Evolutionary conservation across 2,888 invertebrate species (phyloP), one percentile per base, ranked within the genome.

Genomic region (Polyommatus icarus): DNA sequence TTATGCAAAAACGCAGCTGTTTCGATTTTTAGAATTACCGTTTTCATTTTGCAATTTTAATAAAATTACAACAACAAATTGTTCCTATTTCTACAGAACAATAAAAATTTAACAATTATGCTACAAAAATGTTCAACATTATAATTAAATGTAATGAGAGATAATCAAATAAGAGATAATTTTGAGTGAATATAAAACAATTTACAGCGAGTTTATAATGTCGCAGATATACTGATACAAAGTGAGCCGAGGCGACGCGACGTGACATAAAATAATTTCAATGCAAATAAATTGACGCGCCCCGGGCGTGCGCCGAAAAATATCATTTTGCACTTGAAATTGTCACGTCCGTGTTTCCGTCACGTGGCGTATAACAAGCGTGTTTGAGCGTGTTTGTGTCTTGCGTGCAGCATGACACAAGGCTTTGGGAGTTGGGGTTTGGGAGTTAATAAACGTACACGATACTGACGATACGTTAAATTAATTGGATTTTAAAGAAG

Each of bases 221-320:
- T 73, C 73, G 50, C 75, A 50, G 75, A 71, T 77, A 71, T 77
- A 80, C 79, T 80, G 78, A 80, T 71, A 80, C 80, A 78, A 77
- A 79, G 79, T 78, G 80, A 80, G 81, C 80, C 76, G 76, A 80
- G 80, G 73, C 80, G 81, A 82, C 83, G 71, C 80, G 81, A 82
- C 83, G 82, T 82, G 83, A 82, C 82, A 81, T 80, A 83, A 83
- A 83, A 83, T 82, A 84, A 84, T 84, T 83, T 82, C 82, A 84
- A 85, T 82, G 84, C 85, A 84, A 85, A 85, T 84, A 85, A 85
- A 86, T 84, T 85, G 84, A 81, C 83, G 84, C 84, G 46, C 85
- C 85, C 84, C 83, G 81, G 83, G 82, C 79, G 82, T 54, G 76
- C 40, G 78, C 79, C 82, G 83, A 83, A 83, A 86, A 85, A 85